Base-by-base conservation (phyloP, 1,140 invertebrate species). In the Drosophila watanabei region DNA sequence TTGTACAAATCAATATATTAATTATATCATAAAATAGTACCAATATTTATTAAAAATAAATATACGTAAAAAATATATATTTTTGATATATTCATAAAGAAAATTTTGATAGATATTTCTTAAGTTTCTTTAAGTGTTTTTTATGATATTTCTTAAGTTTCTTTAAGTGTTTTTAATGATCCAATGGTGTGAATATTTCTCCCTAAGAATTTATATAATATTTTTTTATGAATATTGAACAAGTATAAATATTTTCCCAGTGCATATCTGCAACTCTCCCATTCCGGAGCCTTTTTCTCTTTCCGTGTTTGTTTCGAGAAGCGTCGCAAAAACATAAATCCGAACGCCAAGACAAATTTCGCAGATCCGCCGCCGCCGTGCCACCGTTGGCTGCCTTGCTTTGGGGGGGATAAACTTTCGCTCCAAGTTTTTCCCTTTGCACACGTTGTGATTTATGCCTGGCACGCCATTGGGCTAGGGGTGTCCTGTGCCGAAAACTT, bases 281-380 rank as follows among this genome's bases (percentile, higher is more conserved):
- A 66, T 75, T 60, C n/a, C 57, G 57, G 64, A 52, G 61, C 37
- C 75, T 48, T 32, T n/a, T 60, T 76, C 54, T 71, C 45, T 46
- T 58, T 46, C 46, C 60, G 79, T 88, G 85, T 89, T 89, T 90
- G 78, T 88, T 89, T 78, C 73, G 80, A 88, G 79, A 90, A 85
- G 82, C 82, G 86, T 90, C 71, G 79, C 82, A 90, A 90, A 85
- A 90, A 90, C 86, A 90, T 90, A 90, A 90, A 90, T 90, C 86
- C 86, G 89, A 89, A 88, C 83, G 88, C 88, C 80, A 91, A 88
- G 88, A 91, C 88, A 91, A 91, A 91, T 91, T 91, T 91, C 76
- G 81, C 88, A 91, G 88, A 91, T 88, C 88, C 86, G 86, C 81
- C 54, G n/a, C n/a, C n/a, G 80, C 51, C 63, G 62, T 84, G 80